Conservation (phyloP, 2,888 invertebrate species). For the Nezara viridula region DNA sequence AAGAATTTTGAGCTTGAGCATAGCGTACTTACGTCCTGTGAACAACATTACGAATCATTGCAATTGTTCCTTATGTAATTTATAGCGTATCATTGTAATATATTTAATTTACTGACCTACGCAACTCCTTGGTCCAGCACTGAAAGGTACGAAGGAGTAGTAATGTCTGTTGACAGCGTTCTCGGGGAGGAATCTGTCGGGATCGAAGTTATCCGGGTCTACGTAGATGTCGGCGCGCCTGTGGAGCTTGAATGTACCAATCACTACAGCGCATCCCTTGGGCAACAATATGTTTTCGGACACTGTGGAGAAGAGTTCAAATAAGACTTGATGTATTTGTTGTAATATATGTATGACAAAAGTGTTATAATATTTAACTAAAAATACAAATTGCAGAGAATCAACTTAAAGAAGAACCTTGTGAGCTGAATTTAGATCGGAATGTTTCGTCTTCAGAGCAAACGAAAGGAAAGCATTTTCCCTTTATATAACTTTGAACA, state of each 20-base stretch:
- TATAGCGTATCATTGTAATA: neutral
- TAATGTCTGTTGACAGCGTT: slow-evolving; percentile 82
- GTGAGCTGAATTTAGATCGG: too few relatives aligned
- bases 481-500: too few relatives aligned
- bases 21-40: slow-evolving; percentile 83
- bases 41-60: neutral
- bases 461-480: too few relatives aligned
- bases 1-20: slow-evolving; percentile 84
- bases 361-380: too few relatives aligned
- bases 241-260: slow-evolving; percentile 79
- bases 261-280: slow-evolving; percentile 78
- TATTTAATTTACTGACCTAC: slow-evolving; percentile 74
- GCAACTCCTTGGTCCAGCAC: slow-evolving; percentile 85
- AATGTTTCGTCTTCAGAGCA: too few relatives aligned
- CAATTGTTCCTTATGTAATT: neutral
- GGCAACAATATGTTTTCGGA: slow-evolving; percentile 72
- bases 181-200: slow-evolving; percentile 85
- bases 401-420: too few relatives aligned
- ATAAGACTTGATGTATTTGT: too few relatives aligned
- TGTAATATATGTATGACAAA: too few relatives aligned
- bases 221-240: slow-evolving; percentile 77
- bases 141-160: slow-evolving; percentile 85
- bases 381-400: too few relatives aligned
- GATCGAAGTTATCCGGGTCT: slow-evolving; percentile 80
- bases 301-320: slow-evolving; percentile 6